Percentiles rank a stretch among this genome's conserved stretches.
These are phyloP conservation scores for Balanococcus diminutus DNA, from an alignment of 2,888 invertebrate species.

Conservation along the genomic window DNA sequence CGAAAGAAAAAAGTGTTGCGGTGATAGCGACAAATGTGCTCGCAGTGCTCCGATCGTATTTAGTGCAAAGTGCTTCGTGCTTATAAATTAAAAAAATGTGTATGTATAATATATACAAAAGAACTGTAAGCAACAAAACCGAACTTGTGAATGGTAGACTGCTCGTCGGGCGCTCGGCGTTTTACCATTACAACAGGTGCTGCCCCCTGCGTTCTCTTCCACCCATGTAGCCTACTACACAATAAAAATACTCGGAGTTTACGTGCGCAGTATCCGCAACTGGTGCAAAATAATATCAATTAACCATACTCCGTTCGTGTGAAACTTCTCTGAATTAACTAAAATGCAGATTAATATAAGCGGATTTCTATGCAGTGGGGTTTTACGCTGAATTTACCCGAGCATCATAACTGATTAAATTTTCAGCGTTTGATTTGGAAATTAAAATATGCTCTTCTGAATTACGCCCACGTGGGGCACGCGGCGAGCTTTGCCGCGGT, in stretches of 20 bases:
- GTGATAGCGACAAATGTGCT: constrained; percentile 4
- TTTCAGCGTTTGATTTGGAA: constrained; percentile 2
- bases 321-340: neutral
- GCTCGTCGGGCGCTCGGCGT: constrained; percentile 52
- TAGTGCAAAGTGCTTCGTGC: constrained; percentile 43
- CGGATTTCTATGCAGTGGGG: constrained; percentile 10
- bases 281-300: constrained; percentile 43
- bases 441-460: neutral
- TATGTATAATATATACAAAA: constrained; percentile 51
- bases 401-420: neutral
- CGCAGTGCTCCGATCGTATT: neutral
- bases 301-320: neutral
- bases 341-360: constrained; percentile 16
- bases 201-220: constrained; percentile 41
- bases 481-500: neutral
- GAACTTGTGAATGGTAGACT: constrained; percentile 53
- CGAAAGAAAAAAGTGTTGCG: neutral
- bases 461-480: neutral
- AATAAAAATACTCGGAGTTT: constrained; percentile 47
- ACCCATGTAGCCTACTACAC: constrained; percentile 44
- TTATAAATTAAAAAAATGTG: constrained; percentile 43
- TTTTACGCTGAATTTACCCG: neutral
- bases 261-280: constrained; percentile 55
- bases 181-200: constrained; percentile 50
- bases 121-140: constrained; percentile 45